Evolutionary conservation across 2,797 vertebrate genomes (phyloP).

Genomic region (Ctenopoma kingsleyae): DNA sequence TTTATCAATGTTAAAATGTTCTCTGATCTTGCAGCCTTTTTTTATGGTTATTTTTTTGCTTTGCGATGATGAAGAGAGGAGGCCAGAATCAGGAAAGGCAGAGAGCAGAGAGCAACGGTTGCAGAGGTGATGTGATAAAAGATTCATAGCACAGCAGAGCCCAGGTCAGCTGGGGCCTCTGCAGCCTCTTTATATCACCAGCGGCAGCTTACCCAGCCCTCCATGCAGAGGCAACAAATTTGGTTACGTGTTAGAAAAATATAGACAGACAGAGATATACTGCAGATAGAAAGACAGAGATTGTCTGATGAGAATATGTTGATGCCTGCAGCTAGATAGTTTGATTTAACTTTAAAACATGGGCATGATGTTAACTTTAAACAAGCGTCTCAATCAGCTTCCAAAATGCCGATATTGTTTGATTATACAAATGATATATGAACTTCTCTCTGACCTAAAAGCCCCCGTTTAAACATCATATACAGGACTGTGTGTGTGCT

Average conservation of each 20-base stretch:
- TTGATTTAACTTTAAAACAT: constrained; percentile 1
- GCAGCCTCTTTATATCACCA: constrained; percentile 60
- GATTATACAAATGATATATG: constrained; percentile 1
- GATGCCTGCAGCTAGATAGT: not conserved
- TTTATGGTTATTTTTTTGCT: constrained; percentile 26
- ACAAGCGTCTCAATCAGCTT: not conserved
- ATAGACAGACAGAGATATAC: constrained; percentile 1
- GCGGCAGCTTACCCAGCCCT: constrained; percentile 48
- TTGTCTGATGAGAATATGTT: constrained; percentile 15
- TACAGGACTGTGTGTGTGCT: constrained; percentile 8
- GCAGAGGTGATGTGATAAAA: constrained; percentile 77
- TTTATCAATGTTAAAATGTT: constrained; percentile 21
- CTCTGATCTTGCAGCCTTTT: constrained; percentile 19
- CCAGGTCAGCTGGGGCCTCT: constrained; percentile 73
- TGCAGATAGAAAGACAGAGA: constrained; percentile 1
- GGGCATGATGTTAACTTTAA: constrained; percentile 1
- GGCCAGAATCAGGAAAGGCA: not conserved
- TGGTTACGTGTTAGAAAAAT: constrained; percentile 24
- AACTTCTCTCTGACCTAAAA: not conserved
- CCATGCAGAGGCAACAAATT: constrained; percentile 29
- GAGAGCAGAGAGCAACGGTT: constrained; percentile 43
- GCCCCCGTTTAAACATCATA: not conserved
- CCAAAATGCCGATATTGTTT: constrained; percentile 11
- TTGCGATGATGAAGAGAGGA: constrained; percentile 19
- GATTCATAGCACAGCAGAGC: constrained; percentile 72